Percentiles rank a stretch among this genome's conserved stretches.
Conservation (phyloP, 2,113 vertebrate genomes). For the Onychorhynchus coronatus region DNA sequence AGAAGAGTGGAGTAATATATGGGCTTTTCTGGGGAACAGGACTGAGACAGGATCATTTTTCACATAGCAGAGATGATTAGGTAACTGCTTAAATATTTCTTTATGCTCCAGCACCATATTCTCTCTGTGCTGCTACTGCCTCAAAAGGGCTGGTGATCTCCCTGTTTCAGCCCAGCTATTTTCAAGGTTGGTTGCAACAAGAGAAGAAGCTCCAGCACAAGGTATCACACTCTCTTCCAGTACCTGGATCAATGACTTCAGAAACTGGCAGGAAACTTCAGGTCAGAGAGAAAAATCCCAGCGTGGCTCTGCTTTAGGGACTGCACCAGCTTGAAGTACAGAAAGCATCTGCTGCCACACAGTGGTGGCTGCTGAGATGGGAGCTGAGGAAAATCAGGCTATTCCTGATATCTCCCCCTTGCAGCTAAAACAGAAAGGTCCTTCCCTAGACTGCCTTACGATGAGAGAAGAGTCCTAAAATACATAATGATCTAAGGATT, state of each 20-base stretch:
- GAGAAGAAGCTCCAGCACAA: not conserved
- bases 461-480: not conserved
- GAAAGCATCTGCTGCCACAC: slow-evolving; percentile 48
- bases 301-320: not conserved
- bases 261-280: not conserved
- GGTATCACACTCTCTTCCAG: not conserved
- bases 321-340: not conserved
- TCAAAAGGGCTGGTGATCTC: not conserved
- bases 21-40: not conserved
- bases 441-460: not conserved
- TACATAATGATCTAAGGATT: not conserved
- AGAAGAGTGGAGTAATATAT: rapidly evolving
- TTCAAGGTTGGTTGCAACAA: not conserved
- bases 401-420: not conserved
- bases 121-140: rapidly evolving
- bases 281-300: not conserved
- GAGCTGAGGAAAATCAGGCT: not conserved
- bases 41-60: not conserved
- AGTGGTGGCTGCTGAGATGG: not conserved
- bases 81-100: not conserved
- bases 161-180: not conserved
- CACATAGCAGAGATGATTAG: not conserved
- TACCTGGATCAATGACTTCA: not conserved
- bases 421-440: not conserved
- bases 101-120: not conserved